Percentiles rank a stretch among this genome's conserved stretches.
These are phyloP conservation scores for Streblospio benedicti DNA, from an alignment of 1,140 invertebrate genomes.

Conservation along the genomic window DNA sequence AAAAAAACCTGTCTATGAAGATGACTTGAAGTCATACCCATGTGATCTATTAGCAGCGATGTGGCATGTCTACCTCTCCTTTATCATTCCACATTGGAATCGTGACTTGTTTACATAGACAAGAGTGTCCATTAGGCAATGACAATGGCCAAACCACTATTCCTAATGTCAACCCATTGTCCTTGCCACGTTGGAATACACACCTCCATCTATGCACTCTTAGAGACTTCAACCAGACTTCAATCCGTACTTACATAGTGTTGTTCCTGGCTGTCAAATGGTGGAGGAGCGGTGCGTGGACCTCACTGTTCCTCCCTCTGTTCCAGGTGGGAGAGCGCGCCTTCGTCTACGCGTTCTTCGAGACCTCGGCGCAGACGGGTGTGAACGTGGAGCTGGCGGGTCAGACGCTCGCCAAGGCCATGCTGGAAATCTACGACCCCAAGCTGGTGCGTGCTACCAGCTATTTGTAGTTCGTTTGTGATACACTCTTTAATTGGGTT, in stretches of 20 bases:
- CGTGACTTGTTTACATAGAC: too few species aligned
- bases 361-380: slow-evolving; percentile 38
- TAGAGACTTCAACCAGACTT: slow-evolving; percentile 27
- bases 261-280: slow-evolving; percentile 24
- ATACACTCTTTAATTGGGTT: too few species aligned
- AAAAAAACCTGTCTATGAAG: too few species aligned
- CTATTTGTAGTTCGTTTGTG: too few species aligned
- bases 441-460: slow-evolving; percentile 26
- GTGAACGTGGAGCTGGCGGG: slow-evolving; percentile 33
- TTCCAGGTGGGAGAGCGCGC: slow-evolving; percentile 32
- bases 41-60: too few species aligned
- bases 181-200: neutral
- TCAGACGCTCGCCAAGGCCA: slow-evolving; percentile 32
- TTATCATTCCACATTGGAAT: too few species aligned
- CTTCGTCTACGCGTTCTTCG: slow-evolving; percentile 36
- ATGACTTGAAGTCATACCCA: too few species aligned
- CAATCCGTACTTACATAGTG: slow-evolving; percentile 33
- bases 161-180: neutral
- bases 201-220: neutral
- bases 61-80: too few species aligned
- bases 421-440: slow-evolving; percentile 38
- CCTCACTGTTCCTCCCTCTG: too few species aligned
- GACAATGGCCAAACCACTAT: neutral
- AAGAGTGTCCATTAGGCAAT: too few species aligned
- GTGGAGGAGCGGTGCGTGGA: slow-evolving; percentile 10